Conservation (phyloP, 2,113 vertebrate species). For the Notothenia rossii region DNA sequence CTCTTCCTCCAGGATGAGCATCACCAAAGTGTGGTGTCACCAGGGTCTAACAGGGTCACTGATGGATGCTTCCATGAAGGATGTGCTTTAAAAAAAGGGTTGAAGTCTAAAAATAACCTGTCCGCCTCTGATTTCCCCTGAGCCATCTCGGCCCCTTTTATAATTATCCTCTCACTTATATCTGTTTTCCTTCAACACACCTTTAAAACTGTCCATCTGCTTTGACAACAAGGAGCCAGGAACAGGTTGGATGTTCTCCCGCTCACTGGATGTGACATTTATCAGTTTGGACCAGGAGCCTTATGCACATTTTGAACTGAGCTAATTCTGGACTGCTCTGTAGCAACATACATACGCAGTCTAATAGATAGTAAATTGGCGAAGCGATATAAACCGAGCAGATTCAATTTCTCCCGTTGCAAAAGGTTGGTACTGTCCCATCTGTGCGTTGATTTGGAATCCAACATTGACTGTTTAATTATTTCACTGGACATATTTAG, state of each 20-base stretch:
- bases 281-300: conserved; percentile 2
- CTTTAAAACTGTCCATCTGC: conserved; percentile 56
- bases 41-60: conserved; percentile 59
- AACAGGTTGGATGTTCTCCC: background rate
- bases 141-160: conserved; percentile 77
- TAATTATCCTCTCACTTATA: conserved; percentile 72
- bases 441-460: conserved; percentile 36
- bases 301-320: background rate
- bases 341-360: conserved; percentile 16
- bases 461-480: conserved; percentile 28
- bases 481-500: conserved; percentile 43
- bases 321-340: background rate
- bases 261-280: conserved; percentile 21
- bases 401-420: background rate
- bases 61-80: conserved; percentile 62
- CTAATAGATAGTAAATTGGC: background rate
- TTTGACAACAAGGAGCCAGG: conserved; percentile 8
- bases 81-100: conserved; percentile 70
- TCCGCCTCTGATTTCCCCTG: conserved; percentile 58
- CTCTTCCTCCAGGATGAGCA: conserved; percentile 40
- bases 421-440: conserved; percentile 36
- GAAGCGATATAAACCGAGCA: conserved; percentile 1
- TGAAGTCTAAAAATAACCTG: conserved; percentile 79
- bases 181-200: conserved; percentile 49
- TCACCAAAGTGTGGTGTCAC: conserved; percentile 56